A percentile compares a stretch with the other conserved stretches of the same genome.
phyloP scores from a whole-genome alignment of 2,113 vertebrate genomes.

The Reinhardtius hippoglossoides region DNA sequence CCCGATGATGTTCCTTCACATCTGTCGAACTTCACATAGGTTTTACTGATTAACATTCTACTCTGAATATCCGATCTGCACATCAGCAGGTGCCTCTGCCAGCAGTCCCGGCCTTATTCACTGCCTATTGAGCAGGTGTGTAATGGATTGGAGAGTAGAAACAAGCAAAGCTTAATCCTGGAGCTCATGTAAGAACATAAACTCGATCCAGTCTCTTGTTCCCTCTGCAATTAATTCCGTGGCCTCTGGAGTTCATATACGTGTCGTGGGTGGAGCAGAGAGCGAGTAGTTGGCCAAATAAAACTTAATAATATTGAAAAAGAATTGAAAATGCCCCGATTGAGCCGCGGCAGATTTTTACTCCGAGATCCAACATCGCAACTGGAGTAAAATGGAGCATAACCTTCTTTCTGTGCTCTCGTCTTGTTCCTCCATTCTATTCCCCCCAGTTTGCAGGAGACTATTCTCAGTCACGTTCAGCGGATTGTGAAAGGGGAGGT shows the following conservation, averaged over 20 bases:
- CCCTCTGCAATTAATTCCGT: slow-evolving; percentile 69
- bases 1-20: no score
- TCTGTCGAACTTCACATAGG: no score
- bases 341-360: background rate
- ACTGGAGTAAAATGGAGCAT: background rate
- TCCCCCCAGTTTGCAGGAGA: slow-evolving; percentile 91
- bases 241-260: slow-evolving; percentile 60
- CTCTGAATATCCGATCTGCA: slow-evolving; percentile 23
- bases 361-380: background rate
- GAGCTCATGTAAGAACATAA: slow-evolving; percentile 71
- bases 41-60: slow-evolving; percentile 20
- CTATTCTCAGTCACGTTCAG: slow-evolving; percentile 94
- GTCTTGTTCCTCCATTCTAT: background rate
- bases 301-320: slow-evolving; percentile 32
- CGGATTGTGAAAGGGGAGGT: slow-evolving; percentile 97
- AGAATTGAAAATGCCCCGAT: background rate
- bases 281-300: slow-evolving; percentile 27
- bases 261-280: slow-evolving; percentile 30
- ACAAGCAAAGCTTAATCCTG: slow-evolving; percentile 69
- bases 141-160: slow-evolving; percentile 63
- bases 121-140: slow-evolving; percentile 54
- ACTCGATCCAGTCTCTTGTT: slow-evolving; percentile 67
- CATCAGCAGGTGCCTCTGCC: slow-evolving; percentile 30
- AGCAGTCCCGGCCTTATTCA: slow-evolving; percentile 12
- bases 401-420: background rate